Conservation (phyloP, 2,797 vertebrate genomes). For the Poeciliopsis infans region DNA sequence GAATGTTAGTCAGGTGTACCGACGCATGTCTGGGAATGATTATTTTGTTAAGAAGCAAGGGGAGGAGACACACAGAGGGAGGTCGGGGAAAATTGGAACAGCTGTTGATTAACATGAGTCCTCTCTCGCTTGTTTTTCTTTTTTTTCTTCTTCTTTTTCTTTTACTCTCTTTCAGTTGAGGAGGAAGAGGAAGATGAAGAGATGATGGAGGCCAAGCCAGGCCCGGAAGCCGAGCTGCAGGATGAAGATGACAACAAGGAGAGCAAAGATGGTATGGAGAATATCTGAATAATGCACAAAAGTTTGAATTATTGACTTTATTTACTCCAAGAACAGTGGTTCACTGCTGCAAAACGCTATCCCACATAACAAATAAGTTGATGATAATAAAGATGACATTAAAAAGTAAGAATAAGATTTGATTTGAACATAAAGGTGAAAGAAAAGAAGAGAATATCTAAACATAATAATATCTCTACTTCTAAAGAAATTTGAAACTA, state of each 20-base stretch:
- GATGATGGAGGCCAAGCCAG: constrained; percentile 87
- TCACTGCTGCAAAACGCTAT: neutral
- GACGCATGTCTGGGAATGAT: constrained; percentile 77
- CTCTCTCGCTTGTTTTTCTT: constrained; percentile 33
- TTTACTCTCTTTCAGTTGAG: constrained; percentile 69
- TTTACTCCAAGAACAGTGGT: neutral
- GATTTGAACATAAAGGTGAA: neutral
- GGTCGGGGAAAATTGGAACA: constrained; percentile 72
- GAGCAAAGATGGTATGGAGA: constrained; percentile 85
- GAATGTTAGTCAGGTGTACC: constrained; percentile 73
- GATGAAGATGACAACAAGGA: constrained; percentile 90
- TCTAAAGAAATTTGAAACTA: neutral
- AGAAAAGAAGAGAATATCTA: neutral
- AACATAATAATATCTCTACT: neutral
- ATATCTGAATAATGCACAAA: neutral
- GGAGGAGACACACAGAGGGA: constrained; percentile 54
- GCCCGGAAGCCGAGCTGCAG: constrained; percentile 86
- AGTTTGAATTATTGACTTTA: neutral
- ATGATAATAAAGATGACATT: neutral
- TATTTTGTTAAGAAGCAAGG: constrained; percentile 65
- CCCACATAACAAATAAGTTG: neutral
- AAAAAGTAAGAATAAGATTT: neutral
- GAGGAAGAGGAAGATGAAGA: constrained; percentile 96
- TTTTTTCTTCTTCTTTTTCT: constrained; percentile 10
- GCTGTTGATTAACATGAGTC: constrained; percentile 76